Conservation (phyloP, 2,797 vertebrate species). For the Labroides dimidiatus region DNA sequence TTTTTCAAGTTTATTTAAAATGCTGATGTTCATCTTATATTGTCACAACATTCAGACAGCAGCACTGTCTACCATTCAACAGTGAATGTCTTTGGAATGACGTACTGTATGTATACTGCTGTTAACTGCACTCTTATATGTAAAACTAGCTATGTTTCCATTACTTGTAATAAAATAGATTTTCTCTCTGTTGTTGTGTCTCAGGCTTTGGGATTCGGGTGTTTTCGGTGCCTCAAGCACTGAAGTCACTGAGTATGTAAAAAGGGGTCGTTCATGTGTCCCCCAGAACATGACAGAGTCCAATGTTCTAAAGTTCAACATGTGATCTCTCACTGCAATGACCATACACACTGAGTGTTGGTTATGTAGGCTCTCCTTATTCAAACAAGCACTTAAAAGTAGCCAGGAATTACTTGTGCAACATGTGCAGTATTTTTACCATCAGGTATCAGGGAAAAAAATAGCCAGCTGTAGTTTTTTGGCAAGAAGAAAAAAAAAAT, state of each 20-base stretch:
- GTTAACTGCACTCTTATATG: conserved; percentile 35
- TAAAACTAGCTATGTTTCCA: conserved; percentile 54
- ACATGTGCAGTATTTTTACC: too few relatives aligned
- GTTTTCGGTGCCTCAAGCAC: background rate
- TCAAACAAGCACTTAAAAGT: too few relatives aligned
- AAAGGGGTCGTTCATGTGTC: background rate
- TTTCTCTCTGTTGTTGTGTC: conserved; percentile 36
- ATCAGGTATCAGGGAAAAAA: too few relatives aligned
- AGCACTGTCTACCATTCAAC: conserved; percentile 27
- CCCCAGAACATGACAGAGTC: too few relatives aligned
- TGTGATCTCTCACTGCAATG: too few relatives aligned
- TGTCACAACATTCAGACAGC: conserved; percentile 22
- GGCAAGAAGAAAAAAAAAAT: too few relatives aligned
- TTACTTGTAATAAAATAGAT: conserved; percentile 72
- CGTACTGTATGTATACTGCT: conserved; percentile 40
- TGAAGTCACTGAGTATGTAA: background rate
- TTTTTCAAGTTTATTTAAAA: conserved; percentile 42
- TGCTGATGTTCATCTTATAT: conserved; percentile 52
- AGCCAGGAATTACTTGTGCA: too few relatives aligned
- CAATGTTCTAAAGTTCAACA: too few relatives aligned
- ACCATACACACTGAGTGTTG: too few relatives aligned
- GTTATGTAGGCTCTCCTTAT: too few relatives aligned
- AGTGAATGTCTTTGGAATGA: conserved; percentile 52
- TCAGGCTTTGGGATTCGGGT: conserved; percentile 4
- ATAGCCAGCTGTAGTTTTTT: too few relatives aligned